Percentiles rank a stretch among this genome's conserved stretches.
phyloP scores from a whole-genome alignment of 2,888 invertebrate species.

The Eudasyphora cyanicolor region DNA sequence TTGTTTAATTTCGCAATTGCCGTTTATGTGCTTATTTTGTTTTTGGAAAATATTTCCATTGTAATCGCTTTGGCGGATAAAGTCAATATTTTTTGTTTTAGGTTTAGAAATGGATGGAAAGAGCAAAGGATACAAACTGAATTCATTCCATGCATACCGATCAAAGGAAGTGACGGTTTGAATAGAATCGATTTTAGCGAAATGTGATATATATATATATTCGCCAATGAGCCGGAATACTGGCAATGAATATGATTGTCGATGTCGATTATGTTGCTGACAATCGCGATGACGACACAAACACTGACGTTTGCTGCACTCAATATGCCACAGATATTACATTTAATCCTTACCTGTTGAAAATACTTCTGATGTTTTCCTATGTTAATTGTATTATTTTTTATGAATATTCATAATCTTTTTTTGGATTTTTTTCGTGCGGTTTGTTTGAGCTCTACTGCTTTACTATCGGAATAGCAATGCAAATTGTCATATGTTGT shows the following conservation, averaged over 20 bases:
- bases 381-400: conserved; percentile 21
- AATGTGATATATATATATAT: not conserved
- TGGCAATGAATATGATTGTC: not conserved
- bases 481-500: conserved; percentile 12
- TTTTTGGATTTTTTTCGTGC: not conserved
- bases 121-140: not conserved
- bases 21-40: conserved; percentile 16
- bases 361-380: conserved; percentile 28
- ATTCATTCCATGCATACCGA: conserved; percentile 10
- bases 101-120: not conserved
- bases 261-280: not conserved
- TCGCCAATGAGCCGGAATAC: conserved; percentile 7
- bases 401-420: conserved; percentile 26
- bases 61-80: conserved; percentile 36
- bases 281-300: not conserved
- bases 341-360: conserved; percentile 41
- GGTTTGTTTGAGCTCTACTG: not conserved
- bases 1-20: not conserved
- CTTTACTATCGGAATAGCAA: not conserved
- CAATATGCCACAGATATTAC: not conserved
- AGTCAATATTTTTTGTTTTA: conserved; percentile 20
- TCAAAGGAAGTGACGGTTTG: conserved; percentile 13
- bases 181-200: not conserved
- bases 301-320: not conserved
- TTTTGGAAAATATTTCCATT: conserved; percentile 28